Conservation (phyloP, 1,140 invertebrate genomes). For the Hylaeus anthracinus region DNA sequence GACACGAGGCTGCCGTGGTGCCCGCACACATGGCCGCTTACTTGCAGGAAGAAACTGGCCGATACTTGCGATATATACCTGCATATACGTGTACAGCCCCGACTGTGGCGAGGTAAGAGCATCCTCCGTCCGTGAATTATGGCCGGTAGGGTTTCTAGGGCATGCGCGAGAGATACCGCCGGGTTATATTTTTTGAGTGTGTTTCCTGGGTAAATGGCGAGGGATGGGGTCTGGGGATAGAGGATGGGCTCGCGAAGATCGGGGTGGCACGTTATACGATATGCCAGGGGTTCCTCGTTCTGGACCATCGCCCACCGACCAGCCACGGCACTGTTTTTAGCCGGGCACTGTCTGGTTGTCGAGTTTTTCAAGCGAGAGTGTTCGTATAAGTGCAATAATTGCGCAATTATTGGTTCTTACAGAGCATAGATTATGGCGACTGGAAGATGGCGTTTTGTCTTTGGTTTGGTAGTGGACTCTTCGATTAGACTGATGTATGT, state of each 20-base stretch:
- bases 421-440: no score
- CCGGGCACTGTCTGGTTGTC: no score
- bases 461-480: no score
- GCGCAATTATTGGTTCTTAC: no score
- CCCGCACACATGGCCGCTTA: neutral
- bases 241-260: conserved; percentile 38
- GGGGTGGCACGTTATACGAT: conserved; percentile 16
- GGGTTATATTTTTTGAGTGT: conserved; percentile 62
- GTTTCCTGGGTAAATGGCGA: conserved; percentile 46
- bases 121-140: conserved; percentile 70
- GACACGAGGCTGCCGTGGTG: conserved; percentile 45
- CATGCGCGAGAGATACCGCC: conserved; percentile 55
- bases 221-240: conserved; percentile 25
- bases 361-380: no score
- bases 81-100: neutral
- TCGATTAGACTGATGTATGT: no score
- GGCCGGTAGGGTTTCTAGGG: conserved; percentile 62
- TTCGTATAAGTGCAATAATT: no score
- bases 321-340: no score
- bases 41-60: conserved; percentile 47
- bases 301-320: no score
- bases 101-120: conserved; percentile 61
- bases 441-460: no score
- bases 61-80: conserved; percentile 36
- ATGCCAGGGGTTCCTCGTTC: neutral